These are phyloP conservation scores for Illadopsis cleaveri DNA, from an alignment of 2,113 vertebrate genomes.

Conservation along the genomic window DNA sequence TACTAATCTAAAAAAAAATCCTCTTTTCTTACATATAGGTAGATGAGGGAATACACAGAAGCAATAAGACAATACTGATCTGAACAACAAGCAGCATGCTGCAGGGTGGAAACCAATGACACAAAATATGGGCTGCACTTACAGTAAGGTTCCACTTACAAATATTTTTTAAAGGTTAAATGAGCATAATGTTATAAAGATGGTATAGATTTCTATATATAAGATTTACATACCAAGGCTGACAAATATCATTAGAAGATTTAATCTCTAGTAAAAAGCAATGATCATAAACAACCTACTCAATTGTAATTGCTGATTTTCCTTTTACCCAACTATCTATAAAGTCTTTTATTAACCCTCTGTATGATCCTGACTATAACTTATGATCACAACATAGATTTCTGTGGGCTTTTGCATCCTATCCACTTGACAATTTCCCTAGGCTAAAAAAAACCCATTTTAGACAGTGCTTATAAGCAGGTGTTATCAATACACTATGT, in stretches of 20 bases:
- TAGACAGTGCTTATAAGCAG: background rate
- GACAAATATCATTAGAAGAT: background rate
- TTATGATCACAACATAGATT: background rate
- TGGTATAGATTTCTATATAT: background rate
- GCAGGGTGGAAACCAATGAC: background rate
- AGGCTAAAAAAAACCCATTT: background rate
- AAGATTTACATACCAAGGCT: background rate
- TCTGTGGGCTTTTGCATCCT: background rate
- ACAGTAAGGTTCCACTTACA: background rate
- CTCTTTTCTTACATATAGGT: background rate
- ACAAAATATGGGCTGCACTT: background rate
- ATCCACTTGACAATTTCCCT: background rate
- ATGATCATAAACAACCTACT: background rate
- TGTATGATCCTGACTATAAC: background rate
- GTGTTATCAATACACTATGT: background rate
- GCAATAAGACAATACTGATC: background rate
- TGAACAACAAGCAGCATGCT: background rate
- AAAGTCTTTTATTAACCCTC: background rate
- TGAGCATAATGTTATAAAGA: background rate
- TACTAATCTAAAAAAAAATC: background rate
- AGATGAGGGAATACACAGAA: background rate
- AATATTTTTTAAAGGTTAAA: constrained; percentile 25
- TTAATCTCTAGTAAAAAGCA: background rate
- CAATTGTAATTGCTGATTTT: background rate
- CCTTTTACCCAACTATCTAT: background rate